Conservation (phyloP, 2,888 invertebrate genomes). For the Sacculina carcini region DNA sequence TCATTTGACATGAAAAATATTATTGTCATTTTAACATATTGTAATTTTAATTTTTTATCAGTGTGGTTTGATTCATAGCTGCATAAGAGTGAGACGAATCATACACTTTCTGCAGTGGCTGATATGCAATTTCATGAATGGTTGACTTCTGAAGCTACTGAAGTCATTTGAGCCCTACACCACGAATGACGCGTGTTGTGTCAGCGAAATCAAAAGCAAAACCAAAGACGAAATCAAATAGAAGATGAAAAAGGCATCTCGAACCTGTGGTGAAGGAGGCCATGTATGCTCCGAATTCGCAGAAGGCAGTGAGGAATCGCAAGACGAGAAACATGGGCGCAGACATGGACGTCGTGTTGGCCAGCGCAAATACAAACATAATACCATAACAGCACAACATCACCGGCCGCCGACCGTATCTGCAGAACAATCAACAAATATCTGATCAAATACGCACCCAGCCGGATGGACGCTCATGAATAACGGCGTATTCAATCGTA, state of each 20-base stretch:
- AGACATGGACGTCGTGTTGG: constrained; percentile 40
- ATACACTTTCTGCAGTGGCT: no score
- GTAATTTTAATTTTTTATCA: no score
- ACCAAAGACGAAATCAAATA: not conserved
- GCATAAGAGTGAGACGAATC: no score
- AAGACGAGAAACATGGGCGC: constrained; percentile 41
- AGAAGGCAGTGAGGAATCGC: constrained; percentile 40
- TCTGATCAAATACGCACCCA: not conserved
- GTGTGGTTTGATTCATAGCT: no score
- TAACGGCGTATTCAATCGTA: no score
- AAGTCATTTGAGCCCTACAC: not conserved
- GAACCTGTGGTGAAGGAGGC: constrained; percentile 32
- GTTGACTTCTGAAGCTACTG: no score
- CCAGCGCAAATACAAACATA: constrained; percentile 31
- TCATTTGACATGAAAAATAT: no score
- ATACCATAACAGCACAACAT: constrained; percentile 40
- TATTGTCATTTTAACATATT: no score
- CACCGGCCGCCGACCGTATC: constrained; percentile 45
- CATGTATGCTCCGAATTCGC: constrained; percentile 55
- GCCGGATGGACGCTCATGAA: no score
- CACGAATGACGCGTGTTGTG: not conserved
- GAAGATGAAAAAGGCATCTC: not conserved
- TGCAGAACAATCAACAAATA: constrained; percentile 12
- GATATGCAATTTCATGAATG: no score
- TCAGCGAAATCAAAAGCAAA: not conserved